phyloP scores from a whole-genome alignment of 92 coral and sea anemone genomes.

The Epizoanthus stellaris region DNA sequence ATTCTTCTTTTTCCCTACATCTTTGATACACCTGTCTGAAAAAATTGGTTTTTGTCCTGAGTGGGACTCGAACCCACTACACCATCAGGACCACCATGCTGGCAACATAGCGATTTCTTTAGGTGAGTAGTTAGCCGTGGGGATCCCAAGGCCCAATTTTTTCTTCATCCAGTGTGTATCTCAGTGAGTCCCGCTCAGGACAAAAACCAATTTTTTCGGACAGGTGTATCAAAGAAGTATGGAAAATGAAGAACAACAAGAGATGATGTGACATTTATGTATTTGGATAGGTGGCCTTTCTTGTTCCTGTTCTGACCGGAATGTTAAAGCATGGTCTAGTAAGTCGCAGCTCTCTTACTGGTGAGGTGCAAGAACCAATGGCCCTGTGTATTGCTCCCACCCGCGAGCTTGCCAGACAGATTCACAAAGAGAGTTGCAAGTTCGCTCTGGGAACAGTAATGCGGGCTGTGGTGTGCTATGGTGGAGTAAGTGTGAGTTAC shows the following conservation, averaged over 20 bases:
- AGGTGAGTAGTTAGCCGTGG: background rate
- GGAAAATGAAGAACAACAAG: too few relatives aligned
- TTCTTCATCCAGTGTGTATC: too few relatives aligned
- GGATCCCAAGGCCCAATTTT: too few relatives aligned
- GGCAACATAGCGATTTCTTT: too few relatives aligned
- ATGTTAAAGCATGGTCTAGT: constrained; percentile 81
- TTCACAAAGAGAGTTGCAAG: constrained; percentile 81
- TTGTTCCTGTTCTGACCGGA: constrained; percentile 84
- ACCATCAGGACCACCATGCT: too few relatives aligned
- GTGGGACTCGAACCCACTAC: too few relatives aligned
- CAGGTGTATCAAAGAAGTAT: too few relatives aligned
- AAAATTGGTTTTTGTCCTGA: too few relatives aligned
- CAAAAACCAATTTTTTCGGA: too few relatives aligned
- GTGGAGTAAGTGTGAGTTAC: constrained; percentile 92
- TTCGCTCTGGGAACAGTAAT: constrained; percentile 88
- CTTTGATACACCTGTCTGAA: too few relatives aligned
- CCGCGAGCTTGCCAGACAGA: constrained; percentile 94
- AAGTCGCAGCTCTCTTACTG: constrained; percentile 60
- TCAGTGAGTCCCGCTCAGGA: too few relatives aligned
- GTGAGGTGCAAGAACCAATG: constrained; percentile 82
- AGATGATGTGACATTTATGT: background rate
- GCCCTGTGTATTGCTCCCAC: constrained; percentile 96
- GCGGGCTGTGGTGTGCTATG: constrained; percentile 83
- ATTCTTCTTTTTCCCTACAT: too few relatives aligned
- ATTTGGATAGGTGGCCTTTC: constrained; percentile 76